These are phyloP conservation scores for Hemichromis elongatus DNA, from an alignment of 2,113 vertebrate genomes.

Conservation along the genomic window DNA sequence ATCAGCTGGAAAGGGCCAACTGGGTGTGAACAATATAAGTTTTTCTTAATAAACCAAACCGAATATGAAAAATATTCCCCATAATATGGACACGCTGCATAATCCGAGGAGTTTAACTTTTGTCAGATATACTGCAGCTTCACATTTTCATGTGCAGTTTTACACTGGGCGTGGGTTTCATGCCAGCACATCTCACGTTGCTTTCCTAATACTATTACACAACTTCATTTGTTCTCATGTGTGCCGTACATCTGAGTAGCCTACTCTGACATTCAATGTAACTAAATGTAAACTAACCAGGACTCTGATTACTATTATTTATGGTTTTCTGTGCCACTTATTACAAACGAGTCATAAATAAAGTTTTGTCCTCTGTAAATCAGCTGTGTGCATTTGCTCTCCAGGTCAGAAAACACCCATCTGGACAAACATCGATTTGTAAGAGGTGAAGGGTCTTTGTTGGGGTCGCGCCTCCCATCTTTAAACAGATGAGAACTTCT, in stretches of 20 bases:
- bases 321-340: neutral
- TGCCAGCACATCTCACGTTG: neutral
- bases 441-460: slow-evolving; percentile 33
- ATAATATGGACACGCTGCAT: neutral
- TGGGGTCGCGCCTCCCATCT: slow-evolving; percentile 5
- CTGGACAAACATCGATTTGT: slow-evolving; percentile 46
- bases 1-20: no score
- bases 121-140: no score
- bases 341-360: neutral
- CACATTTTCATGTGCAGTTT: neutral
- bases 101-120: neutral
- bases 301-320: neutral
- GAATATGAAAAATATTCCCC: neutral
- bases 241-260: neutral
- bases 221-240: neutral
- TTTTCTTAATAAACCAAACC: neutral
- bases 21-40: no score
- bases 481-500: slow-evolving; percentile 2
- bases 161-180: neutral
- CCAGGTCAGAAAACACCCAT: slow-evolving; percentile 39
- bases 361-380: neutral
- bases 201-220: neutral
- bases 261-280: neutral
- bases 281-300: neutral
- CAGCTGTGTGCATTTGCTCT: neutral